These are phyloP conservation scores for Tipula lateralis DNA, from an alignment of 2,888 invertebrate genomes.

Conservation along the genomic window DNA sequence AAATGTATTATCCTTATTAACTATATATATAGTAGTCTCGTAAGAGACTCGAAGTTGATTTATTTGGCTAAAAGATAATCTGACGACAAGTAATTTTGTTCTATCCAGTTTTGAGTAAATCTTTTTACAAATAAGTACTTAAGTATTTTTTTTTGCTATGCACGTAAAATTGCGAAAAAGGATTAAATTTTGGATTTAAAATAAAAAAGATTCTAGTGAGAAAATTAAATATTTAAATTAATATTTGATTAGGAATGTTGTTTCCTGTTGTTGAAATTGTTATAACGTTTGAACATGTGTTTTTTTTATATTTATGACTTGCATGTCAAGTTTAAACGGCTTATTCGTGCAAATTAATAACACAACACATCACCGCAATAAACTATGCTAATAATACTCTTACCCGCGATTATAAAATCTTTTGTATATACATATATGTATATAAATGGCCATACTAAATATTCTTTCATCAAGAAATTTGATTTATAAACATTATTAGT, in stretches of 20 bases:
- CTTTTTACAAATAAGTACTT: background rate
- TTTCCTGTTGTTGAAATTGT: background rate
- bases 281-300: background rate
- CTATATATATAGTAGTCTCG: background rate
- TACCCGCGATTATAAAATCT: too few species aligned
- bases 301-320: constrained; percentile 12
- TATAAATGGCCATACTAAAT: background rate
- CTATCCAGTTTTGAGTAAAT: background rate
- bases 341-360: background rate
- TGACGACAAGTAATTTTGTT: background rate
- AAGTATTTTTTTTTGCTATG: background rate
- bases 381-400: background rate
- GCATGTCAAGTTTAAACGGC: background rate
- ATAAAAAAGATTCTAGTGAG: background rate
- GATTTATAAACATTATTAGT: constrained; percentile 7
- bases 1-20: background rate
- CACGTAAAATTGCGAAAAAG: background rate
- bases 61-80: constrained; percentile 11
- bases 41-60: background rate
- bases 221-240: background rate
- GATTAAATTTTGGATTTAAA: background rate
- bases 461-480: background rate
- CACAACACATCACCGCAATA: background rate
- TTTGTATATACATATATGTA: background rate
- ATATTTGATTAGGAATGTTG: background rate